Base-by-base conservation (phyloP, 2,797 vertebrate genomes). In the Acanthornis magna region DNA sequence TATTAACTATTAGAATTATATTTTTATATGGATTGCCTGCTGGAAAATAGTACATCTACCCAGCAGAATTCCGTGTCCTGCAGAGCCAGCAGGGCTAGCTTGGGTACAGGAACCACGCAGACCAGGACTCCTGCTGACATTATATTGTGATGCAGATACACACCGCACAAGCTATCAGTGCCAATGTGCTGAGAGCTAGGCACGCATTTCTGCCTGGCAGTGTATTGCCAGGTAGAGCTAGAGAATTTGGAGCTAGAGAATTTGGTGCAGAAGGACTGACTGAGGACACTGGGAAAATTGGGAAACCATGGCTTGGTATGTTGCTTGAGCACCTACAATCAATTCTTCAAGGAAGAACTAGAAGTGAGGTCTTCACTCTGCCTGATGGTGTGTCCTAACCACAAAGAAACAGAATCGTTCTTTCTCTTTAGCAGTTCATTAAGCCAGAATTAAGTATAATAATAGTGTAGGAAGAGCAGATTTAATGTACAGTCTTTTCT, bases 291-390 rank as follows among this genome's bases (percentile, higher is more conserved):
- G 15, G 2, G 7, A 15, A 32, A 81, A 47, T 2, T 66, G 7
- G 18, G 38, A 80, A 22, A 67, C 25, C 15, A 70, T 20, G 15
- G 8, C 73, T 72, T 75, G 72, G 66, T 22, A 21, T 8, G 18
- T 70, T 73, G 9, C 20, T 71, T 0, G 4, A 48, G 40, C 0
- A 1, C 6, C 7, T 40, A 30, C 2, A 63, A 72, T 7, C 12
- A 62, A 10, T 43, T 90, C 27, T 75, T 47, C 42, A 75, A 54
- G 43, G n/a, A 75, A 32, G 10, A 5, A 16, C 8, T 22, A 40
- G 7, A 30, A 66, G 9, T 18, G 5, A 88, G 32, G 25, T 36
- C 47, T 82, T 92, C 16, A 25, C 20, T 95, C n/a, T 40, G 29
- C 61, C 73, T 78, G 7, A 32, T 51, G 3, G 27, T 20, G 19